phyloP scores from a whole-genome alignment of 2,888 invertebrate species.

The Ophioninae sp. region DNA sequence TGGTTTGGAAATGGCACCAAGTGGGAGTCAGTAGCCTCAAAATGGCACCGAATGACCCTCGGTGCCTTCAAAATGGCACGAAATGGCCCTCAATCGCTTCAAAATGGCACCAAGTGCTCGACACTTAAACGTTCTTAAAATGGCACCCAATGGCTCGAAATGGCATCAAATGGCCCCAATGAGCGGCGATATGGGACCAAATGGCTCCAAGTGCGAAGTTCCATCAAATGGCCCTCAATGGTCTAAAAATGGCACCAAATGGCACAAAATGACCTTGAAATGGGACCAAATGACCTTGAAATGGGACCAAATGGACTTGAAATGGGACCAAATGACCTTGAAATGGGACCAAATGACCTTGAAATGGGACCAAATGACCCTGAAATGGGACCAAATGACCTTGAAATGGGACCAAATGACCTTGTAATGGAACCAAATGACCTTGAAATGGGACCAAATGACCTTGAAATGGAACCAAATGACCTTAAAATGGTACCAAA shows the following conservation, averaged over 20 bases:
- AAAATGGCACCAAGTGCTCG: too few species aligned
- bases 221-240: background rate
- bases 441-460: too few species aligned
- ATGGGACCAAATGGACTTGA: too few species aligned
- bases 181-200: too few species aligned
- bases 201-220: background rate
- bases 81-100: too few species aligned
- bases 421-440: too few species aligned
- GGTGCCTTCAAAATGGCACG: too few species aligned
- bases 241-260: too few species aligned
- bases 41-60: background rate
- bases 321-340: background rate
- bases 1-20: background rate
- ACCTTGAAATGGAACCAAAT: background rate
- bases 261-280: background rate
- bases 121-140: too few species aligned
- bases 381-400: background rate
- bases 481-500: background rate
- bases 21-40: background rate
- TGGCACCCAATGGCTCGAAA: background rate
- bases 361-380: background rate
- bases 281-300: background rate
- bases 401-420: too few species aligned
- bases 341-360: background rate
- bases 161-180: background rate